These are phyloP conservation scores for Brachyrhaphis roseni DNA, from an alignment of 2,797 vertebrate species.

Conservation along the genomic window DNA sequence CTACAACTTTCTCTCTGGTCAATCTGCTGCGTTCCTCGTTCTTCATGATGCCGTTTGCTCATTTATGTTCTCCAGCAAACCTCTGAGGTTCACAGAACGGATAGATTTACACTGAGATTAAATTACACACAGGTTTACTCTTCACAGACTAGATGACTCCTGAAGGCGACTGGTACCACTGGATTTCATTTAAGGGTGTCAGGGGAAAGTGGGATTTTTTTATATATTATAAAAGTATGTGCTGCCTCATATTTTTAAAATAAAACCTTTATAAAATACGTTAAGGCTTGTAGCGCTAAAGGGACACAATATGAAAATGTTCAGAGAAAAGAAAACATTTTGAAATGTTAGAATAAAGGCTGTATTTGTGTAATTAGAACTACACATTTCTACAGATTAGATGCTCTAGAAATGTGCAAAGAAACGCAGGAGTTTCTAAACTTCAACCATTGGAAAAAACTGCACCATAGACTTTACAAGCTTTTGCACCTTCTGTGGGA, in stretches of 20 bases:
- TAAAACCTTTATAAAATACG: not conserved
- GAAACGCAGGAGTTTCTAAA: not conserved
- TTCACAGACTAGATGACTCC: not conserved
- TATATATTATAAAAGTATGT: not conserved
- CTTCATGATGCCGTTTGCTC: not conserved
- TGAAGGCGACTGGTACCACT: not conserved
- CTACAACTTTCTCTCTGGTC: not conserved
- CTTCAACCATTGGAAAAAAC: not conserved
- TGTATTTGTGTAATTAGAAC: not conserved
- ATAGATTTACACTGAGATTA: not conserved
- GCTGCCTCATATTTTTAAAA: not conserved
- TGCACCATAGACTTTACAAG: not conserved
- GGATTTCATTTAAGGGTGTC: not conserved
- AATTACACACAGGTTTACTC: not conserved
- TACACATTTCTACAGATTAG: not conserved
- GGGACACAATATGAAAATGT: not conserved
- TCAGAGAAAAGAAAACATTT: not conserved
- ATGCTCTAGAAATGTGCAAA: slow-evolving; percentile 1
- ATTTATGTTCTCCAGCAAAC: not conserved
- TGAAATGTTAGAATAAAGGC: not conserved
- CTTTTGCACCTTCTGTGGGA: not conserved
- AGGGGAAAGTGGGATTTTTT: not conserved
- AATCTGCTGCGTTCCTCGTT: not conserved
- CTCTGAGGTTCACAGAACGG: not conserved
- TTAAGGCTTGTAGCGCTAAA: not conserved